Conservation (phyloP, 2,797 vertebrate genomes). For the Paramormyrops hopkinsi region DNA sequence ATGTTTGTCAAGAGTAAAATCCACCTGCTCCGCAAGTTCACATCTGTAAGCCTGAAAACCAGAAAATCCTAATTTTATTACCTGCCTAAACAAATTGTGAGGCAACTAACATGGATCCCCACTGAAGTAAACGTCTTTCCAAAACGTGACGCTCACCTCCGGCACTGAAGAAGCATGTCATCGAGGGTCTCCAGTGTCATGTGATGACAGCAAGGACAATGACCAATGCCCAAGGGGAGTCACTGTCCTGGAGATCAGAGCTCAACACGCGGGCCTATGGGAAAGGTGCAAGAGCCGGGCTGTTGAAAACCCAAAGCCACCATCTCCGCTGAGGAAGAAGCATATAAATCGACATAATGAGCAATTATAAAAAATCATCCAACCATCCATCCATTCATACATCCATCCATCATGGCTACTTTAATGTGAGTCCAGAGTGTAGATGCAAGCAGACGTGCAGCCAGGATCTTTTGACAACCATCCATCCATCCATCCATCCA, state of each 20-base stretch:
- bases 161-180: not conserved
- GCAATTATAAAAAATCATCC: not conserved
- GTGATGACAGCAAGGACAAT: not conserved
- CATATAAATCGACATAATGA: not conserved
- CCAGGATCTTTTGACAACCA: not conserved
- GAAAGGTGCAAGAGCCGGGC: not conserved
- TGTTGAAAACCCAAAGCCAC: not conserved
- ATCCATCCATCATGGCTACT: not conserved
- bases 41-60: not conserved
- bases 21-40: not conserved
- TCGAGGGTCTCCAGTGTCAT: not conserved
- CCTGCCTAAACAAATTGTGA: not conserved
- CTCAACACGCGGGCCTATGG: not conserved
- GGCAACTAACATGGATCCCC: not conserved
- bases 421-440: not conserved
- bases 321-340: not conserved
- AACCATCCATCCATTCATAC: not conserved
- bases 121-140: not conserved
- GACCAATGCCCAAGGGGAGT: not conserved
- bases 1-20: not conserved
- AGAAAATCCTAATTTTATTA: not conserved
- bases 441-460: not conserved
- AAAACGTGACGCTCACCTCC: not conserved
- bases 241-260: not conserved
- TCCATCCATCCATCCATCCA: not conserved